A percentile compares a stretch with the other conserved stretches of the same genome.
Evolutionary conservation across 2,797 vertebrate species (phyloP).

Genomic region (Manis javanica): DNA sequence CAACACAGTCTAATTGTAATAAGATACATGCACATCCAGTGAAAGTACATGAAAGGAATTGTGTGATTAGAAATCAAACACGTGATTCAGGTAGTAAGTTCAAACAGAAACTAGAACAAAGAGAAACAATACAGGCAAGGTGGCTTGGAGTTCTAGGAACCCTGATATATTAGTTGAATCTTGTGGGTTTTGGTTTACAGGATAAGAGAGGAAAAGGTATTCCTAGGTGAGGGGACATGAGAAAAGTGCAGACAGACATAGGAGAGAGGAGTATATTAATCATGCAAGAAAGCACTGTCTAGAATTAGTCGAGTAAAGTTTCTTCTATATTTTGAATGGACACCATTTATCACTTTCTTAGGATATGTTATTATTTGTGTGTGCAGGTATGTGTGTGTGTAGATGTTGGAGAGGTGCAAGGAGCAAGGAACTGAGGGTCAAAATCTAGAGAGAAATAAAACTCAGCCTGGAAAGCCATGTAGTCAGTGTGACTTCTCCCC

Average conservation of each 20-base stretch:
- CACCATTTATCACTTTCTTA: not conserved
- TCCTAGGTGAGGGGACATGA: not conserved
- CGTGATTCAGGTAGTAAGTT: not conserved
- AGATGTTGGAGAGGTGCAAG: not conserved
- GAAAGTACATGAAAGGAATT: not conserved
- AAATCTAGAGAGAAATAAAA: not conserved
- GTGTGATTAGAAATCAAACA: not conserved
- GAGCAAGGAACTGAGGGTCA: not conserved
- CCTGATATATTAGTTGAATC: not conserved
- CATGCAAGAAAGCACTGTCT: not conserved
- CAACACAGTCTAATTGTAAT: not conserved
- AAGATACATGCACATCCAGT: not conserved
- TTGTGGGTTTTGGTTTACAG: not conserved
- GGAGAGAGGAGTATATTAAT: not conserved
- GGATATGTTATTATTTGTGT: not conserved
- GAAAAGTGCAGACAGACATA: not conserved
- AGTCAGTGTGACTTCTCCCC: not conserved
- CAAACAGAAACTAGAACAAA: not conserved
- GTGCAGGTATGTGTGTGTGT: not conserved
- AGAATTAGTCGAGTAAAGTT: not conserved
- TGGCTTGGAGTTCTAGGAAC: not conserved
- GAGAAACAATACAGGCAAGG: not conserved
- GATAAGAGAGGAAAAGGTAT: not conserved
- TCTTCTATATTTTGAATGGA: not conserved
- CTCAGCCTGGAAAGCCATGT: not conserved